phyloP scores from a whole-genome alignment of 2,113 vertebrate species.

The Rallus limicola region DNA sequence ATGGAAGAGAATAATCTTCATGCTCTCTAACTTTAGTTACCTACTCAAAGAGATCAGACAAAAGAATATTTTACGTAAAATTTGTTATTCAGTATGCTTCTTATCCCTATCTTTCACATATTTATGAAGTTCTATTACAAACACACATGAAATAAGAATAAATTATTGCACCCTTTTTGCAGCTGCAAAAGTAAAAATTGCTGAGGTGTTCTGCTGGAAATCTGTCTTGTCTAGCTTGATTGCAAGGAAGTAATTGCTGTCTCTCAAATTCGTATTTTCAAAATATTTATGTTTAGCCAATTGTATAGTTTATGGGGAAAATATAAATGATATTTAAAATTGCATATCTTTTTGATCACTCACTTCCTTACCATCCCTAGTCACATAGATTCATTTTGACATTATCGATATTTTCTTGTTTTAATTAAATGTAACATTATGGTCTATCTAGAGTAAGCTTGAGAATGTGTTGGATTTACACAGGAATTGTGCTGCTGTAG shows the following conservation, averaged over 20 bases:
- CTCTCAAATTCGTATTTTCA: conserved; percentile 12
- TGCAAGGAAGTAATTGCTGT: conserved; percentile 3
- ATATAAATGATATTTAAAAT: neutral
- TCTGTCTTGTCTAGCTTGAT: neutral
- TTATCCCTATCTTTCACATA: neutral
- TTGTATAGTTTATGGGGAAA: neutral
- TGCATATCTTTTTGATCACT: accelerated
- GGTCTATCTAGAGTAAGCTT: neutral
- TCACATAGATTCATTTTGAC: neutral
- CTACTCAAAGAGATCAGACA: neutral
- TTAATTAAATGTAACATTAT: neutral
- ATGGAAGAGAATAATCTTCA: neutral
- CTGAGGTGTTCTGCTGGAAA: neutral
- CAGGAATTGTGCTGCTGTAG: neutral
- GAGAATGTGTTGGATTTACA: neutral
- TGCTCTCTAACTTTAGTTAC: neutral
- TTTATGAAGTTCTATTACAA: neutral
- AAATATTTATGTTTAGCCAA: conserved; percentile 39
- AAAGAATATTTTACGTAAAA: neutral
- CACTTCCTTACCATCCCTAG: neutral
- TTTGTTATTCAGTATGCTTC: neutral
- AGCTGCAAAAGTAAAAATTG: neutral
- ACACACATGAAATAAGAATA: neutral
- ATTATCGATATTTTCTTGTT: neutral
- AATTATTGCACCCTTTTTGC: neutral